phyloP scores from a whole-genome alignment of 2,888 invertebrate species.

The Rhyacophila evoluta region DNA sequence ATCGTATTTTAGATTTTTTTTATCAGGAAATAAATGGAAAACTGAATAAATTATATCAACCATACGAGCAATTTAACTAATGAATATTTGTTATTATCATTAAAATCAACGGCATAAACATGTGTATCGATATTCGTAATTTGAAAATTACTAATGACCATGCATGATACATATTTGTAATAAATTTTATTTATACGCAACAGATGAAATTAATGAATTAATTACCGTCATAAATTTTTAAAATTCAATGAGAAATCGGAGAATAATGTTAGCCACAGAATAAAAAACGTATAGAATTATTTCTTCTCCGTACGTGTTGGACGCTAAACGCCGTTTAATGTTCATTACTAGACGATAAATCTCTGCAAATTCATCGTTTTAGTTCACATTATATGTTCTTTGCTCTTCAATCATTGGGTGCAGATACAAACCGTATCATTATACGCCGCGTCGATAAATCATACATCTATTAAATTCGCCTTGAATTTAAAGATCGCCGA shows the following conservation, averaged over 20 bases:
- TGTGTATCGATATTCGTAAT: too few relatives aligned
- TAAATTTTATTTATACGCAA: too few relatives aligned
- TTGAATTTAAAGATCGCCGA: not conserved
- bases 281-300: not conserved
- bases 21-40: too few relatives aligned
- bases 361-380: slow-evolving; percentile 17
- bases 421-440: not conserved
- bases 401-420: not conserved
- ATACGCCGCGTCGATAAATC: not conserved
- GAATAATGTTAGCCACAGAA: not conserved
- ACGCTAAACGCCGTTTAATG: not conserved
- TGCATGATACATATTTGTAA: too few relatives aligned
- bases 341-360: not conserved
- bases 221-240: not conserved
- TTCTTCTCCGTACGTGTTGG: not conserved
- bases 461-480: not conserved
- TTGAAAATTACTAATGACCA: too few relatives aligned
- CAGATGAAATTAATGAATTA: not conserved
- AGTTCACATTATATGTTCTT: not conserved
- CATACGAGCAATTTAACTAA: too few relatives aligned
- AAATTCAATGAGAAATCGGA: not conserved
- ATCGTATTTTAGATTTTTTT: too few relatives aligned
- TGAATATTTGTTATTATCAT: too few relatives aligned
- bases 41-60: too few relatives aligned
- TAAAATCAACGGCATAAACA: too few relatives aligned